Conservation (phyloP, 2,797 vertebrate species). For the Heterohyrax brucei region DNA sequence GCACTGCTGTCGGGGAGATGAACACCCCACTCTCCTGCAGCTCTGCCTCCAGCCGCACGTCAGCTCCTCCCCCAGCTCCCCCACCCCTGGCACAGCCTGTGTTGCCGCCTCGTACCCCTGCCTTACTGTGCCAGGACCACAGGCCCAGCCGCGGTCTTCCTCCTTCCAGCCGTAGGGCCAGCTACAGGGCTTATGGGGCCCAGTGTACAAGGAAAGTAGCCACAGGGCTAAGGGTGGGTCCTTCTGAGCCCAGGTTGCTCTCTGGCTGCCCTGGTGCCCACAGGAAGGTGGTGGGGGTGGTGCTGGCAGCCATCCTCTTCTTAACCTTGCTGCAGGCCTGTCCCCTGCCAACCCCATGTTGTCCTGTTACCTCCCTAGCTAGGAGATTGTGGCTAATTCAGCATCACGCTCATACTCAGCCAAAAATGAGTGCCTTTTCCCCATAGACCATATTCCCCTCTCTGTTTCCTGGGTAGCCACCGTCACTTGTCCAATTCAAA, state of each 20-base stretch:
- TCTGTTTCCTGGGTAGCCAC: neutral
- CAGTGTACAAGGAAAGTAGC: neutral
- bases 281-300: rapidly evolving
- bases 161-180: neutral
- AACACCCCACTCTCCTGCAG: neutral
- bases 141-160: neutral
- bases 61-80: neutral
- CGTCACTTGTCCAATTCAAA: rapidly evolving
- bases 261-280: neutral
- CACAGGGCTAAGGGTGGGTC: neutral
- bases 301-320: too few relatives aligned
- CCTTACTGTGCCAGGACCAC: neutral
- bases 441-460: neutral
- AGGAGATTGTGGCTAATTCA: neutral
- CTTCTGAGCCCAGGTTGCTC: rapidly evolving
- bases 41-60: neutral
- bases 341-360: rapidly evolving
- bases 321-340: neutral
- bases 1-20: too few relatives aligned
- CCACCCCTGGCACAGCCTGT: neutral
- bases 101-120: neutral
- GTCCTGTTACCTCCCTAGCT: neutral
- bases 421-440: neutral
- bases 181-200: neutral
- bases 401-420: too few relatives aligned